phyloP scores from a whole-genome alignment of 2,888 invertebrate genomes.

The Drosophila kambysellisi region DNA sequence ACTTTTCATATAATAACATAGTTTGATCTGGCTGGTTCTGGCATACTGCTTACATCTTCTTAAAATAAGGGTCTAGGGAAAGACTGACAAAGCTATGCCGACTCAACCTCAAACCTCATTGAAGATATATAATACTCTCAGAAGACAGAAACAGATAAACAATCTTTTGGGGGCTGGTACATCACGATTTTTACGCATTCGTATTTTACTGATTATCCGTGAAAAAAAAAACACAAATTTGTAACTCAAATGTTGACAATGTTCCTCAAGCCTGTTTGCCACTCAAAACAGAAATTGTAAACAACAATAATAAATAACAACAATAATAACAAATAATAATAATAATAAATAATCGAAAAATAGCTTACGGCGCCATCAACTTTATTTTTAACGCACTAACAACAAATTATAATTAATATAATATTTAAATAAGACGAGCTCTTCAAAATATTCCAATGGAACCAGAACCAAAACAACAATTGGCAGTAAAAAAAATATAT shows the following conservation, averaged over 20 bases:
- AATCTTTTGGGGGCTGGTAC: not conserved
- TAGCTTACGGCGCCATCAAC: not conserved
- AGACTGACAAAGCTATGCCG: too few species aligned
- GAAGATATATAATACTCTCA: not conserved
- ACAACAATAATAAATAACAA: slow-evolving; percentile 10
- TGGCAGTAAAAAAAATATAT: not conserved
- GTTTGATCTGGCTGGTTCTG: too few species aligned
- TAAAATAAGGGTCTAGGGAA: too few species aligned
- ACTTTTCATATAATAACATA: too few species aligned
- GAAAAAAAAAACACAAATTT: slow-evolving; percentile 18
- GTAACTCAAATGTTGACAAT: slow-evolving; percentile 15
- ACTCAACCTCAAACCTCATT: not conserved
- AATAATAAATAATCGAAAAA: slow-evolving; percentile 22
- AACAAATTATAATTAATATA: not conserved
- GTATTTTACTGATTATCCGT: not conserved
- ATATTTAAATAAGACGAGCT: not conserved
- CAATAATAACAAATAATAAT: slow-evolving; percentile 14
- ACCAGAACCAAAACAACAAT: not conserved
- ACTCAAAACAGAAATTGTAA: not conserved
- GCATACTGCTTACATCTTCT: too few species aligned
- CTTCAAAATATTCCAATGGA: slow-evolving; percentile 4
- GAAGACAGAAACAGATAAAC: not conserved
- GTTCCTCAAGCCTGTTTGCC: slow-evolving; percentile 4
- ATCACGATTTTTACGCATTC: not conserved
- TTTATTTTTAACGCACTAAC: slow-evolving; percentile 2